Base-by-base conservation (phyloP, 2,888 invertebrate species). In the Cancer borealis region DNA sequence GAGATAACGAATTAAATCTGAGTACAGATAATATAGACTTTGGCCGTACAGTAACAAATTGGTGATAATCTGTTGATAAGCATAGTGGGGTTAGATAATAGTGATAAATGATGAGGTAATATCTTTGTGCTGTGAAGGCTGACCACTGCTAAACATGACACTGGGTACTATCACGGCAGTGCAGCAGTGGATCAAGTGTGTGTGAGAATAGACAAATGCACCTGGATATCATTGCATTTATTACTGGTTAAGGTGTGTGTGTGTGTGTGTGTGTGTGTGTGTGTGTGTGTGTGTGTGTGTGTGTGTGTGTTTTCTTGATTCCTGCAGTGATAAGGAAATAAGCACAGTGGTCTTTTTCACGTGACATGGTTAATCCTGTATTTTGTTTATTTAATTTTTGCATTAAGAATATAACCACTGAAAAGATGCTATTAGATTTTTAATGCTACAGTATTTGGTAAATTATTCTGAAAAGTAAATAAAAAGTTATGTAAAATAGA, bases 1-100 rank as follows among this genome's bases (percentile, higher is more conserved):
- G 54, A 54, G 3, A n/a, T n/a, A n/a, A 17, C 60, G 2, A 8
- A 73, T 26, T n/a, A 26, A 60, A 60, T 60, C 26, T 73, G 5
- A 73, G 10, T 26, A 73, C 26, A 10, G 21, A 73, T 3, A 73
- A 5, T 73, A 26, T 73, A 26, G 8, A 73, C n/a, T 26, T 6
- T 84, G 39, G 3, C 84, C 17, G 30, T 39, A 10, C 84, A 39
- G 39, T 17, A 84, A 84, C 39, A 39, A 39, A 30, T 39, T 30
- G 39, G 1, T 84, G 10, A 39, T 84, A 39, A 84, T 84, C 84
- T 84, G 8, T 39, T 84, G 84, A 84, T 84, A 84, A 39, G 39
- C 84, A 84, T 30, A 84, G 12, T 84, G 39, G 39, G 39, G 39
- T 84, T 84, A 84, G 84, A 39, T 84, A 84, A 84, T 84, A 73